These are phyloP conservation scores for Lymantria monacha DNA, from an alignment of 2,888 invertebrate genomes.

Conservation along the genomic window DNA sequence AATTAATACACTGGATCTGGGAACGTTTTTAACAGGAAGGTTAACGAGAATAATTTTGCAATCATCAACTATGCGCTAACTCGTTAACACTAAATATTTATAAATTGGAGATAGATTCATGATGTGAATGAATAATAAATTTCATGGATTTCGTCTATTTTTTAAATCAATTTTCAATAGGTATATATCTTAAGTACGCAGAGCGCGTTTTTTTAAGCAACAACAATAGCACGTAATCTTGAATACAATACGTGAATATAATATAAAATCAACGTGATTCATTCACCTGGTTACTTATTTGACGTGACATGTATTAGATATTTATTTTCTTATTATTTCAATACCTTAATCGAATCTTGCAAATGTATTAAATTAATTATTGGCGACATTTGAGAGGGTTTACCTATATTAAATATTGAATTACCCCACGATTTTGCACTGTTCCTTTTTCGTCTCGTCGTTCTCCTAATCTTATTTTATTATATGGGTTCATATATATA, in stretches of 20 bases:
- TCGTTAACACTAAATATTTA: background rate
- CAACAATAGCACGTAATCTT: constrained; percentile 30
- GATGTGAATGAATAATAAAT: background rate
- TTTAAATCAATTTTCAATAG: background rate
- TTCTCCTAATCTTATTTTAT: too few relatives aligned
- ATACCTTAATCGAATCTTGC: constrained; percentile 10
- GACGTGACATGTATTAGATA: constrained; percentile 21
- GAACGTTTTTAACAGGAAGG: constrained; percentile 16
- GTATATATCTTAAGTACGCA: background rate
- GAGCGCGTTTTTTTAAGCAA: constrained; percentile 12
- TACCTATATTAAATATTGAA: background rate
- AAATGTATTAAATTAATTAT: background rate
- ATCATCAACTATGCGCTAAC: background rate
- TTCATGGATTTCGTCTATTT: background rate
- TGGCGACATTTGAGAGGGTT: background rate
- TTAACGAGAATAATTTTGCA: constrained; percentile 15
- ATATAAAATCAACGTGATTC: constrained; percentile 45
- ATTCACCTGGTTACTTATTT: constrained; percentile 31
- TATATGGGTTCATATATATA: too few relatives aligned
- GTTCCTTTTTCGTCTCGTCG: too few relatives aligned
- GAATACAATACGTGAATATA: constrained; percentile 43
- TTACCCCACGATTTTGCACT: too few relatives aligned
- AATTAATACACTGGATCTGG: constrained; percentile 29
- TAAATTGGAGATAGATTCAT: background rate
- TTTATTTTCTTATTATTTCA: constrained; percentile 10